Percentiles rank a stretch among this genome's conserved stretches.
phyloP scores from a whole-genome alignment of 2,113 vertebrate species.

The Halichoerus grypus region DNA sequence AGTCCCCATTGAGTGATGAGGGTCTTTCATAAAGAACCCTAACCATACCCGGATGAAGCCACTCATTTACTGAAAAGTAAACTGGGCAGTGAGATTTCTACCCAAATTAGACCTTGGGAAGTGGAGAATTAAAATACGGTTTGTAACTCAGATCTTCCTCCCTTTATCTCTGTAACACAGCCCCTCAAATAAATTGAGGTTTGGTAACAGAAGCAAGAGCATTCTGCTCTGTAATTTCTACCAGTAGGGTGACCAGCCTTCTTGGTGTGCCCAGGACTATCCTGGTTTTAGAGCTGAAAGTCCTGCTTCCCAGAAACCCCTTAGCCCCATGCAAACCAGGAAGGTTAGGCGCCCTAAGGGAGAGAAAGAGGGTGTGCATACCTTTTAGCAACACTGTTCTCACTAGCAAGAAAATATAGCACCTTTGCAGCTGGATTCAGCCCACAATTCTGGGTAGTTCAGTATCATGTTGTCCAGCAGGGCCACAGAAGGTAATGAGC shows the following conservation, averaged over 20 bases:
- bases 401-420: neutral
- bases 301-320: neutral
- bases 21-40: neutral
- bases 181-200: neutral
- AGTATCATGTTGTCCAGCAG: neutral
- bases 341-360: neutral
- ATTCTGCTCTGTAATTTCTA: neutral
- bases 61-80: neutral
- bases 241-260: neutral
- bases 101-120: neutral
- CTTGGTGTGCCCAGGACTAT: neutral
- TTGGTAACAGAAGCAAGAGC: neutral
- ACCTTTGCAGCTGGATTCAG: neutral
- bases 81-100: neutral
- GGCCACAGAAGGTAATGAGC: neutral
- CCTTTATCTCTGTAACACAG: neutral
- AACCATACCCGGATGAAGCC: neutral
- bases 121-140: neutral
- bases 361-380: neutral
- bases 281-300: neutral
- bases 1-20: neutral
- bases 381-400: neutral
- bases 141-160: neutral
- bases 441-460: neutral
- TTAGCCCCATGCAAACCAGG: neutral